Evolutionary conservation across 1,140 invertebrate genomes (phyloP).

Genomic region (Lucilia cuprina): DNA sequence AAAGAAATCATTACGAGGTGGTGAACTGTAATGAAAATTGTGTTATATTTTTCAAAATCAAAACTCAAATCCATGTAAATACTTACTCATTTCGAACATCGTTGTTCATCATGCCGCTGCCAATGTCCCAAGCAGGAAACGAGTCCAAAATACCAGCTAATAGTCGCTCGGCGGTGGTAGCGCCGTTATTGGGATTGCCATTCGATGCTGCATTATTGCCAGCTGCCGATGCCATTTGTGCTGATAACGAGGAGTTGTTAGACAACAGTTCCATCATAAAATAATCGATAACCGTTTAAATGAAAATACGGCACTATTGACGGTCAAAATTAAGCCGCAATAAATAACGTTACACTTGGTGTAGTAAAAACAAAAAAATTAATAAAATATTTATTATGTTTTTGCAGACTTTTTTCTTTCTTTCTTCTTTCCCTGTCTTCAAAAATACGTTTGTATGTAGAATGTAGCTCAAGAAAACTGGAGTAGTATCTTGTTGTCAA

Average conservation of each 20-base stretch:
- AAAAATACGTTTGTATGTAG: too few relatives aligned
- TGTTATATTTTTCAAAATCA: background rate
- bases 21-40: slow-evolving; percentile 44
- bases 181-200: background rate
- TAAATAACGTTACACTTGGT: slow-evolving; percentile 17
- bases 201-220: background rate
- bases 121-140: slow-evolving; percentile 57
- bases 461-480: background rate
- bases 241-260: slow-evolving; percentile 53
- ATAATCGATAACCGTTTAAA: slow-evolving; percentile 17
- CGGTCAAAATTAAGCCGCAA: slow-evolving; percentile 24
- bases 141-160: slow-evolving; percentile 55
- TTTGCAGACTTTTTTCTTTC: background rate
- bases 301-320: slow-evolving; percentile 22
- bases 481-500: background rate
- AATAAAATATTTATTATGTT: background rate
- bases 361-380: background rate
- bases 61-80: background rate
- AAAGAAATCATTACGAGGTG: slow-evolving; percentile 55
- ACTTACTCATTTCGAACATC: slow-evolving; percentile 50
- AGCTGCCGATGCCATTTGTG: slow-evolving; percentile 50
- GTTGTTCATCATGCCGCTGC: slow-evolving; percentile 47
- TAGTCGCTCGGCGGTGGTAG: slow-evolving; percentile 52
- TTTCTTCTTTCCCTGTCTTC: background rate
- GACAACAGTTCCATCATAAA: slow-evolving; percentile 61